Percentiles rank a stretch among this genome's conserved stretches.
phyloP scores from a whole-genome alignment of 2,888 invertebrate genomes.

The Phorcus lineatus region DNA sequence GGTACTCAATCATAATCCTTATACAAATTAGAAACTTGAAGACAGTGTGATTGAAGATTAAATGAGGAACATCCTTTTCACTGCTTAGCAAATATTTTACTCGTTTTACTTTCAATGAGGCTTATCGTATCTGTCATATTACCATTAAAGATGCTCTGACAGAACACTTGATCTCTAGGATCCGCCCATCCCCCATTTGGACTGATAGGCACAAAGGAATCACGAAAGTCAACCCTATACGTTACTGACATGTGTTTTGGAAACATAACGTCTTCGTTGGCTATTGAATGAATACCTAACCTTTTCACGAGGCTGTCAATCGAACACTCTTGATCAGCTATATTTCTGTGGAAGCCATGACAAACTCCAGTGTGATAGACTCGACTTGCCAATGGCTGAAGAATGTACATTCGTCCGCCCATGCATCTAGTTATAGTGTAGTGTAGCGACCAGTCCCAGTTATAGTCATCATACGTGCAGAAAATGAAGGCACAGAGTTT shows the following conservation, averaged over 20 bases:
- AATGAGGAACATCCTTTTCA: too few species aligned
- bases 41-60: too few species aligned
- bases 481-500: neutral
- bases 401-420: neutral
- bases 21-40: too few species aligned
- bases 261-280: neutral
- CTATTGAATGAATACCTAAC: neutral
- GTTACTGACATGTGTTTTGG: neutral
- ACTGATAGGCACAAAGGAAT: too few species aligned
- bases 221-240: neutral
- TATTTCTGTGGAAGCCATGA: slow-evolving; percentile 24
- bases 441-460: slow-evolving; percentile 28
- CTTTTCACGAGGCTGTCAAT: neutral
- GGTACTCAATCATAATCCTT: too few species aligned
- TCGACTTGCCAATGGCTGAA: slow-evolving; percentile 19
- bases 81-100: neutral
- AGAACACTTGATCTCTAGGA: slow-evolving; percentile 22
- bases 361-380: slow-evolving; percentile 27
- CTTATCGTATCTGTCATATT: neutral
- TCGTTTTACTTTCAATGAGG: neutral
- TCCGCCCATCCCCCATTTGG: slow-evolving; percentile 26
- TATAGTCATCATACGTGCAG: slow-evolving; percentile 29
- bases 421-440: neutral
- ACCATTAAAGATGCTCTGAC: neutral
- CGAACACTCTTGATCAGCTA: neutral